A percentile compares a stretch with the other conserved stretches of the same genome.
Evolutionary conservation across 2,888 invertebrate genomes (phyloP).

Genomic region (Poecilobothrus nobilitatus): DNA sequence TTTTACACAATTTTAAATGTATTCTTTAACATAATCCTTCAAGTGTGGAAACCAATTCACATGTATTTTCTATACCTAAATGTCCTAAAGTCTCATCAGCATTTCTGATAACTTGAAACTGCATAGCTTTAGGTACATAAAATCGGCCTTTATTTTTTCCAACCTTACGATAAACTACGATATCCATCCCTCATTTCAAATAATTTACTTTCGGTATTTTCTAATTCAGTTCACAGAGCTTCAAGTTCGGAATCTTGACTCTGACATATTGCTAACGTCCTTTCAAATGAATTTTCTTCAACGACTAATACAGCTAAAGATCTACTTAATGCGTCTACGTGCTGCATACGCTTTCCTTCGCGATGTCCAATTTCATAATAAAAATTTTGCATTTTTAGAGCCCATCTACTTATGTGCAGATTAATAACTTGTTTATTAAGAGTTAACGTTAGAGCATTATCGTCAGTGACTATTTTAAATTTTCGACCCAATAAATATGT

Average conservation of each 20-base stretch:
- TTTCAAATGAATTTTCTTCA: slow-evolving; percentile 15
- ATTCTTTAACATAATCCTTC: slow-evolving; percentile 1
- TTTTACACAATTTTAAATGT: slow-evolving; percentile 11
- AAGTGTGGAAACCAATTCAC: slow-evolving; percentile 16
- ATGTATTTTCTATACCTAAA: slow-evolving; percentile 15
- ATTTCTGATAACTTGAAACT: slow-evolving; percentile 15
- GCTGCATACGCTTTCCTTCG: slow-evolving; percentile 16
- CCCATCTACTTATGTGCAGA: slow-evolving; percentile 11
- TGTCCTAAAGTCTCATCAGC: slow-evolving; percentile 19
- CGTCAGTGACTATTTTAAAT: slow-evolving; percentile 18
- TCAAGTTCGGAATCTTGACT: slow-evolving; percentile 14
- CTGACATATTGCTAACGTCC: slow-evolving; percentile 15
- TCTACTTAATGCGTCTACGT: slow-evolving; percentile 18
- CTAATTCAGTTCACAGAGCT: slow-evolving; percentile 14
- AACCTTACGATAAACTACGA: slow-evolving; percentile 18
- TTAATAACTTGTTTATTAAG: slow-evolving; percentile 13
- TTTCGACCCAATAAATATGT: slow-evolving; percentile 18
- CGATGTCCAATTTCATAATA: slow-evolving; percentile 18
- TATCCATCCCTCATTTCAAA: slow-evolving; percentile 19
- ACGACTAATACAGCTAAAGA: slow-evolving; percentile 12
- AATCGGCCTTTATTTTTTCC: slow-evolving; percentile 10
- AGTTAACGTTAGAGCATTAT: not conserved
- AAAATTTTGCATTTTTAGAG: no score
- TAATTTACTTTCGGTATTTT: slow-evolving; percentile 14
- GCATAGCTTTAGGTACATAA: slow-evolving; percentile 18